Base-by-base conservation (phyloP, 2,113 vertebrate genomes). In the Crotalus tigris region DNA sequence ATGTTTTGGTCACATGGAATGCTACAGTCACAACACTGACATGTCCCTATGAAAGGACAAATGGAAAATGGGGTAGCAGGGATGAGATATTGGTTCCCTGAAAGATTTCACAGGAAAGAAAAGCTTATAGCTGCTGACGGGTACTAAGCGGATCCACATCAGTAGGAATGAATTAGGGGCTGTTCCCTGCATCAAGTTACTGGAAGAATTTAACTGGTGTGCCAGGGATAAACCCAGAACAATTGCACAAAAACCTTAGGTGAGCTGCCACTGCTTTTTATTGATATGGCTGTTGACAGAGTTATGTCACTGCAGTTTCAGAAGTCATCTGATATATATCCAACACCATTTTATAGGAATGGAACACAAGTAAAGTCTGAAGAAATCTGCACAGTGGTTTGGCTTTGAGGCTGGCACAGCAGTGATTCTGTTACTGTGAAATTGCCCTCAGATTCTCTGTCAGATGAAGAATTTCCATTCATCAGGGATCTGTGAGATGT, bases 51-150 rank as follows among this genome's bases (percentile, higher is more conserved):
- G 6, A 0, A 90, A 51, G 87, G 24, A 39, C 54, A 10, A 29
- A 3, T 81, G 53, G 29, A 23, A 46, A 51, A 1, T 1, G 61
- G 21, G 9, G 39, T 17, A 64, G 51, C 2, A 88, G 33, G 87
- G 23, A 51, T 26, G 24, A 46, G 1, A 88, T 55, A 44, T 5
- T 24, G 12, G 26, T 59, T 44, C 6, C 46, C 19, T 0, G 0
- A 75, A 0, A 0, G 10, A 59, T 29, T 46, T 69, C 91, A 59
- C 51, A n/a, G 85, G 23, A 75, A 51, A 61, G 4, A 55, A 69
- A 17, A 89, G 2, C 2, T 0, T 85, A 54, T 90, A 23, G 0
- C 0, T 85, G 91, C 7, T 0, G 12, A 54, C 58, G 33, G 5
- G n/a, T 10, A n/a, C 0, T 2, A 39, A 69, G 51, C 7, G 11